Evolutionary conservation across 2,888 invertebrate species (phyloP).

Genomic region (Theretra japonica): DNA sequence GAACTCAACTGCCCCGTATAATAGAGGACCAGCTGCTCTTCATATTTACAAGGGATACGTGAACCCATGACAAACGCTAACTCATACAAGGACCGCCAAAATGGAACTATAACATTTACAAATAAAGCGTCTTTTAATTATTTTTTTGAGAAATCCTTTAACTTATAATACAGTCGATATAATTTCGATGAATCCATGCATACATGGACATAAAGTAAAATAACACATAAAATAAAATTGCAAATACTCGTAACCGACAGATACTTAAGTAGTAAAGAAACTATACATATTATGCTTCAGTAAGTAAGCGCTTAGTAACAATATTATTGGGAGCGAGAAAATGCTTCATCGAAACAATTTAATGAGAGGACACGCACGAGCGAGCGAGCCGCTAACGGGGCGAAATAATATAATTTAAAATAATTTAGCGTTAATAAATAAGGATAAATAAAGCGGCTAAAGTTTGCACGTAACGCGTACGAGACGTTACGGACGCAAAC

Average conservation of each 20-base stretch:
- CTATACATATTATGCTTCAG: conserved; percentile 12
- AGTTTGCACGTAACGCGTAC: conserved; percentile 13
- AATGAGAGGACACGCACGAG: background rate
- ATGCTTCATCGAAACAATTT: conserved; percentile 6
- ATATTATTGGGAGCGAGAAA: background rate
- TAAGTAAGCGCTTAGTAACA: conserved; percentile 12
- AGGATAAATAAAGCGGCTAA: conserved; percentile 18
- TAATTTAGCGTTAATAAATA: conserved; percentile 23
- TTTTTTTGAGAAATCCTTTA: conserved; percentile 1
- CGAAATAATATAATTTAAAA: conserved; percentile 11
- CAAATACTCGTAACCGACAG: background rate
- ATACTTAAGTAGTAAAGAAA: conserved; percentile 17
- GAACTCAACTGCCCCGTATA: background rate
- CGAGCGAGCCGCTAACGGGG: background rate
- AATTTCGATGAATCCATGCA: conserved; percentile 22
- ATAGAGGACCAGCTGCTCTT: conserved; percentile 17
- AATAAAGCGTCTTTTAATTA: conserved; percentile 20
- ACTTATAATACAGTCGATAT: conserved; percentile 22
- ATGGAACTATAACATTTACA: conserved; percentile 12
- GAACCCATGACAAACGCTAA: conserved; percentile 2
- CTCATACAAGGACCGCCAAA: conserved; percentile 2
- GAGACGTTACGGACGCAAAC: background rate
- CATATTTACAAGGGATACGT: conserved; percentile 14
- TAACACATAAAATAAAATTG: conserved; percentile 16
- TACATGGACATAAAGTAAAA: background rate